phyloP scores from a whole-genome alignment of 2,797 vertebrate species.

The Hylomyscus alleni region DNA sequence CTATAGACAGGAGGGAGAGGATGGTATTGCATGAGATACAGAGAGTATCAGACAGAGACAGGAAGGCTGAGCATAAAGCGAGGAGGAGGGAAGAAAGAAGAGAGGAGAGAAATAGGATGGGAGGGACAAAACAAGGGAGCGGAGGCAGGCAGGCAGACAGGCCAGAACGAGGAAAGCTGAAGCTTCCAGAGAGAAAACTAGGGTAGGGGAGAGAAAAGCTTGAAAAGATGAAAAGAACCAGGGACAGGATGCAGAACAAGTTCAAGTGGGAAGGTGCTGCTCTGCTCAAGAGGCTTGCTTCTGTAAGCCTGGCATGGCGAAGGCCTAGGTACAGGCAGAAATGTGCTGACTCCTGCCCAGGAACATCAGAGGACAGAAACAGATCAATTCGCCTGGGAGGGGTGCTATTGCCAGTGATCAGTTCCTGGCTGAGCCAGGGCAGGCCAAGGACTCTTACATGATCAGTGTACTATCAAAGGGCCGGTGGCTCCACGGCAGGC shows the following conservation, averaged over 20 bases:
- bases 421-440: conserved; percentile 7
- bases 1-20: neutral
- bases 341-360: conserved; percentile 78
- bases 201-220: neutral
- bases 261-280: neutral
- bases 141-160: neutral
- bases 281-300: conserved; percentile 55
- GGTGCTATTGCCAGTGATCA: conserved; percentile 33
- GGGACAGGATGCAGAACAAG: neutral
- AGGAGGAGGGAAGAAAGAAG: neutral
- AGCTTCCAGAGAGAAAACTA: neutral
- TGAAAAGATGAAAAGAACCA: neutral
- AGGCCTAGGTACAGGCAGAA: conserved; percentile 45
- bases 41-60: neutral
- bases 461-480: conserved; percentile 57
- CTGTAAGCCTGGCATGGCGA: conserved; percentile 61
- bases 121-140: no score
- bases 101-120: neutral
- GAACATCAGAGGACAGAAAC: conserved; percentile 75
- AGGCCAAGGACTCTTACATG: conserved; percentile 36
- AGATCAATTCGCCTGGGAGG: conserved; percentile 82
- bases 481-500: conserved; percentile 46
- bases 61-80: neutral
- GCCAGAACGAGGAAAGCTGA: neutral
- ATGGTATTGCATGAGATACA: neutral